A percentile compares a stretch with the other conserved stretches of the same genome.
phyloP scores from a whole-genome alignment of 2,113 vertebrate genomes.

The Oryzias melastigma region DNA sequence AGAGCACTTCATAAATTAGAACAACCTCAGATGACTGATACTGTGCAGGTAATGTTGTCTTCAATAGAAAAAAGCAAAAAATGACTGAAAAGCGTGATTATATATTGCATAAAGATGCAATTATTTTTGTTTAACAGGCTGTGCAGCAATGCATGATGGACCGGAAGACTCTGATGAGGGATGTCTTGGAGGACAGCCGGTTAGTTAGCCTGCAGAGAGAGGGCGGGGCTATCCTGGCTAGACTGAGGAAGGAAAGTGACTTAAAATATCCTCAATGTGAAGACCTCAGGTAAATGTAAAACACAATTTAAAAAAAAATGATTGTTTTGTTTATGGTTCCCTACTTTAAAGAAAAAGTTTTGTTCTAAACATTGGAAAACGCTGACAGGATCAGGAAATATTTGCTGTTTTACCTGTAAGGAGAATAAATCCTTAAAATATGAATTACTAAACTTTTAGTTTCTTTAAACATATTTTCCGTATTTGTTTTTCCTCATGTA shows the following conservation, averaged over 20 bases:
- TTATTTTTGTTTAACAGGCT: slow-evolving; percentile 65
- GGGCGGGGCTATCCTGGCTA: slow-evolving; percentile 83
- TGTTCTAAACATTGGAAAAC: too few relatives aligned
- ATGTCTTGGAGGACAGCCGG: slow-evolving; percentile 81
- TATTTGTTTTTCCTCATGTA: slow-evolving; percentile 37
- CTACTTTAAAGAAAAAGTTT: too few relatives aligned
- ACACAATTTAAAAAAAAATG: not conserved
- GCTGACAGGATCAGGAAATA: too few relatives aligned
- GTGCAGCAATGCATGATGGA: slow-evolving; percentile 72
- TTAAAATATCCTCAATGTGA: slow-evolving; percentile 76
- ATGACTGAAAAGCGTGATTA: too few relatives aligned
- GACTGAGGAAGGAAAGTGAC: slow-evolving; percentile 84
- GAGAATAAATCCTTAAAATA: too few relatives aligned
- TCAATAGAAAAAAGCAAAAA: too few relatives aligned
- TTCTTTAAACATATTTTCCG: not conserved
- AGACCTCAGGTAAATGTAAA: slow-evolving; percentile 77
- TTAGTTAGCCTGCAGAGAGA: slow-evolving; percentile 86
- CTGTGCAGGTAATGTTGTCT: slow-evolving; percentile 75
- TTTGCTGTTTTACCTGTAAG: too few relatives aligned
- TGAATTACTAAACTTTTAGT: too few relatives aligned
- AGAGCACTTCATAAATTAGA: slow-evolving; percentile 79
- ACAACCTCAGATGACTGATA: slow-evolving; percentile 56
- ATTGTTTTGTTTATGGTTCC: too few relatives aligned
- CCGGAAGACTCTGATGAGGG: slow-evolving; percentile 86
- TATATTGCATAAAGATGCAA: not conserved